Evolutionary conservation across 1,140 invertebrate species (phyloP).

Genomic region (Aphelenchoides fujianensis): DNA sequence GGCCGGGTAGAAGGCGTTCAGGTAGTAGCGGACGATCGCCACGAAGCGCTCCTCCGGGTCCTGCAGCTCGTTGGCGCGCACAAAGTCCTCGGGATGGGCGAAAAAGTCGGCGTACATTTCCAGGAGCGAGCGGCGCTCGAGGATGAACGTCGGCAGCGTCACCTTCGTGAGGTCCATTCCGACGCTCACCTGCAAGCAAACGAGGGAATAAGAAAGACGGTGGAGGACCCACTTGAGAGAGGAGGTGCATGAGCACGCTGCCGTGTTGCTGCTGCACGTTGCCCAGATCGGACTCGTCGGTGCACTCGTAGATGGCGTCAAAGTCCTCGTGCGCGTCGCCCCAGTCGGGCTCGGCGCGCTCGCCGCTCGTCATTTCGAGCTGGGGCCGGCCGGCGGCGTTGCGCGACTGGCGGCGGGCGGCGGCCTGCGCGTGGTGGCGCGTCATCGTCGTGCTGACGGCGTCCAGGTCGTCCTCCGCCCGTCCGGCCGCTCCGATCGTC

Average conservation of each 20-base stretch:
- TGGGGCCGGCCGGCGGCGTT: background rate
- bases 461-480: background rate
- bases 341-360: slow-evolving; percentile 40
- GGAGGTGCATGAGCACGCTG: slow-evolving; percentile 67
- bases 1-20: slow-evolving; percentile 67
- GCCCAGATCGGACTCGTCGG: slow-evolving; percentile 50
- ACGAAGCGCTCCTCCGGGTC: slow-evolving; percentile 65
- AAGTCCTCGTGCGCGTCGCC: slow-evolving; percentile 63
- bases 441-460: no score
- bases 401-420: no score
- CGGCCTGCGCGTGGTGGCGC: no score
- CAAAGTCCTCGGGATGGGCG: slow-evolving; percentile 65
- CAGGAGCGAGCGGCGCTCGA: slow-evolving; percentile 67
- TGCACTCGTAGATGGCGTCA: slow-evolving; percentile 62
- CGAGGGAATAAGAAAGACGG: no score
- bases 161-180: slow-evolving; percentile 69
- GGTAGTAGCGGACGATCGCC: slow-evolving; percentile 64
- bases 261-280: slow-evolving; percentile 66
- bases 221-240: slow-evolving; percentile 57
- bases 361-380: background rate
- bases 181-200: slow-evolving; percentile 66
- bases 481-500: background rate
- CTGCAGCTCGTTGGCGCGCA: slow-evolving; percentile 38
- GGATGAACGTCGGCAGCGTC: slow-evolving; percentile 67
- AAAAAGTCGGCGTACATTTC: slow-evolving; percentile 69